Percentiles rank a stretch among this genome's conserved stretches.
Evolutionary conservation across 2,113 vertebrate species (phyloP).

Genomic region (Panthera uncia): DNA sequence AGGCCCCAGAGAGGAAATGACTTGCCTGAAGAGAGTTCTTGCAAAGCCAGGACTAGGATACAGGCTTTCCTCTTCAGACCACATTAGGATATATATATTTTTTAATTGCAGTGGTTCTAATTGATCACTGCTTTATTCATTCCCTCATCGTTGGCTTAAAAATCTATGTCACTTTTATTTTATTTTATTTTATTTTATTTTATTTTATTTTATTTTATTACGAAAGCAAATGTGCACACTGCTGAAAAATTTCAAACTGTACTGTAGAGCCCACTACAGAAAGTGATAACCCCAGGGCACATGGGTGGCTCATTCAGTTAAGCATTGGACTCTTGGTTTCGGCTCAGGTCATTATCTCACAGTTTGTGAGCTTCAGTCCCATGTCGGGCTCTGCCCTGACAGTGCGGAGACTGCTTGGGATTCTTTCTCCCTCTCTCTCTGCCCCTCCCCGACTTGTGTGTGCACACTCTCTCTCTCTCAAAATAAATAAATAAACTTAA

Average conservation of each 20-base stretch:
- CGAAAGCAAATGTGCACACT: neutral
- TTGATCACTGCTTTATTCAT: neutral
- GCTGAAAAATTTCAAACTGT: neutral
- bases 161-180: neutral
- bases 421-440: neutral
- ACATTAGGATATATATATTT: neutral
- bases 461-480: neutral
- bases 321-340: neutral
- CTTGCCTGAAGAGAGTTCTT: neutral
- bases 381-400: neutral
- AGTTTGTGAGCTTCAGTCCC: neutral
- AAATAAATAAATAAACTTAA: neutral
- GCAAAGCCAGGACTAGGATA: neutral
- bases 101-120: neutral
- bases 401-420: neutral
- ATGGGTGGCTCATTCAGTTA: neutral
- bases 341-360: neutral
- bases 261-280: neutral
- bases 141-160: neutral
- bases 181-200: neutral
- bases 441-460: neutral
- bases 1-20: neutral
- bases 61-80: neutral
- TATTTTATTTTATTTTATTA: neutral
- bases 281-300: neutral